phyloP scores from a whole-genome alignment of 1,140 invertebrate genomes.

The Diabrotica virgifera region DNA sequence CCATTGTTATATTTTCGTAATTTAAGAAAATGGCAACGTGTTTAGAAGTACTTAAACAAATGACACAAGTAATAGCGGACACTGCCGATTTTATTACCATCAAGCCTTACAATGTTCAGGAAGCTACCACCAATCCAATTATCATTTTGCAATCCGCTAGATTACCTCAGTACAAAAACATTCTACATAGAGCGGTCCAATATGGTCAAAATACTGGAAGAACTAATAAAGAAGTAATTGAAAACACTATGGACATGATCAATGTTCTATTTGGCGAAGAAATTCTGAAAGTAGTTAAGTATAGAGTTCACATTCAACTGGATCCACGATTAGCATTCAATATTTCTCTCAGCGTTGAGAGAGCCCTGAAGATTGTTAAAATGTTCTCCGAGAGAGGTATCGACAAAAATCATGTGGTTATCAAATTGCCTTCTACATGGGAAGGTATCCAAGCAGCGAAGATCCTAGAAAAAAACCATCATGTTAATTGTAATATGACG shows the following conservation, averaged over 20 bases:
- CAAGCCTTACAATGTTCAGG: constrained; percentile 93
- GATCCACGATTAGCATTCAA: constrained; percentile 97
- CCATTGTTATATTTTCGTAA: no score
- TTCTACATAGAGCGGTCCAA: constrained; percentile 86
- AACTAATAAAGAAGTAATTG: constrained; percentile 65
- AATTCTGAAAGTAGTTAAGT: constrained; percentile 96
- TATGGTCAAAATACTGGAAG: constrained; percentile 77
- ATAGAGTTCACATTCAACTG: constrained; percentile 96
- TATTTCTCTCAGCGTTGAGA: constrained; percentile 83
- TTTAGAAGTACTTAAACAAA: constrained; percentile 81
- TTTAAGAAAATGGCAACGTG: no score
- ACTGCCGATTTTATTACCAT: constrained; percentile 98
- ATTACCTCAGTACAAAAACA: constrained; percentile 84
- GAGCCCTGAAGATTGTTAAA: constrained; percentile 83
- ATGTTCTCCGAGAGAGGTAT: constrained; percentile 89
- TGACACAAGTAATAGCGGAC: constrained; percentile 93
- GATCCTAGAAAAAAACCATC: constrained; percentile 6
- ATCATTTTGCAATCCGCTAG: constrained; percentile 90
- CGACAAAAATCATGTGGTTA: constrained; percentile 87
- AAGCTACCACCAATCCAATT: constrained; percentile 99
- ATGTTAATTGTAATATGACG: constrained; percentile 10
- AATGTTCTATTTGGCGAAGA: constrained; percentile 95
- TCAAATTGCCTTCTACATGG: constrained; percentile 97
- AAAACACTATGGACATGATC: constrained; percentile 85
- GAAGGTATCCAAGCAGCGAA: constrained; percentile 96